Percentiles rank a stretch among this genome's conserved stretches.
These are phyloP conservation scores for Metopolophium dirhodum DNA, from an alignment of 1,140 invertebrate species.

Conservation along the genomic window DNA sequence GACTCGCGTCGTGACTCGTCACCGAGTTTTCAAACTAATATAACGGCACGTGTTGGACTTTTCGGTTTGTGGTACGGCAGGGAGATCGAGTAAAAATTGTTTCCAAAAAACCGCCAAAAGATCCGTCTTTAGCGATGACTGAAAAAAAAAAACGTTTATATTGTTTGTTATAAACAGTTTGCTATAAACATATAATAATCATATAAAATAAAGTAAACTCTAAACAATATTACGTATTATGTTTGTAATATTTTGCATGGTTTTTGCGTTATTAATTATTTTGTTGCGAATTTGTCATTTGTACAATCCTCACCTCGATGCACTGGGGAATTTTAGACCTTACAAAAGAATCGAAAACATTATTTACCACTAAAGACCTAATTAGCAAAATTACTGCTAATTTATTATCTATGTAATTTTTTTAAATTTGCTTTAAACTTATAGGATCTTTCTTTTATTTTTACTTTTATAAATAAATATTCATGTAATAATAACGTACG, in stretches of 20 bases:
- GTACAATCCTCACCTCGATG: not conserved
- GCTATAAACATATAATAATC: not conserved
- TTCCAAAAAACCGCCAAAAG: not conserved
- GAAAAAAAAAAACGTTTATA: not conserved
- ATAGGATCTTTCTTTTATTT: too few species aligned
- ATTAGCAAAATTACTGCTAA: too few species aligned
- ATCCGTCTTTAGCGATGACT: not conserved
- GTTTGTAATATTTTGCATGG: not conserved
- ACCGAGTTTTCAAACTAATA: slow-evolving; percentile 17
- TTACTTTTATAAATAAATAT: too few species aligned
- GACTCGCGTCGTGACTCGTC: not conserved
- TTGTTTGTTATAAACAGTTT: not conserved
- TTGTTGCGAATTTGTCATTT: not conserved
- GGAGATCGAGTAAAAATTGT: not conserved
- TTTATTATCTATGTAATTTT: too few species aligned
- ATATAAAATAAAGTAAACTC: not conserved
- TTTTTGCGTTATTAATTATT: not conserved
- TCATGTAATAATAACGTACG: too few species aligned
- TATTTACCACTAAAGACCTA: too few species aligned
- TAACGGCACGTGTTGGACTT: not conserved
- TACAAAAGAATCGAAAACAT: too few species aligned
- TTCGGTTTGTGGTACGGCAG: not conserved
- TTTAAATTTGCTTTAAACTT: too few species aligned
- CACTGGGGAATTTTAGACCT: too few species aligned
- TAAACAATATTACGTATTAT: not conserved